A percentile compares a stretch with the other conserved stretches of the same genome.
Evolutionary conservation across 2,113 vertebrate species (phyloP).

Genomic region (Tragelaphus scriptus): DNA sequence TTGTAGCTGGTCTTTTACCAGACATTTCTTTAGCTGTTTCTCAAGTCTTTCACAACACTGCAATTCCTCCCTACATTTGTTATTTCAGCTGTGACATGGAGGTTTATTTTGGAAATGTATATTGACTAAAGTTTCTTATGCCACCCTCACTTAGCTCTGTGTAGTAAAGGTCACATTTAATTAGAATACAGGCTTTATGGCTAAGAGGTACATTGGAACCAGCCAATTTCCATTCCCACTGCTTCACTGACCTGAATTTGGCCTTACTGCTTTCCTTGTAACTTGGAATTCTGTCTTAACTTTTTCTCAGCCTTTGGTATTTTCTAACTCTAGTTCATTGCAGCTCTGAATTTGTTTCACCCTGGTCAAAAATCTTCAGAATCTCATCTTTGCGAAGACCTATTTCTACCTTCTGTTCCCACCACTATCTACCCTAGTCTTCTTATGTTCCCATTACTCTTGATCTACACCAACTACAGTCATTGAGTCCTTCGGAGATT

Average conservation of each 20-base stretch:
- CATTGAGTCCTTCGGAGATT: not conserved
- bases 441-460: not conserved
- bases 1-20: not conserved
- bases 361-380: not conserved
- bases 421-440: not conserved
- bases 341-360: not conserved
- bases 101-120: constrained; percentile 42
- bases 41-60: not conserved
- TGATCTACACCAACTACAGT: not conserved
- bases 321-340: not conserved
- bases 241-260: not conserved
- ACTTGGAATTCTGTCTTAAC: not conserved
- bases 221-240: not conserved
- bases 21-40: not conserved
- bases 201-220: not conserved
- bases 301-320: not conserved
- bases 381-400: not conserved
- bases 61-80: not conserved
- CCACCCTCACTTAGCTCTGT: not conserved
- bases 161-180: constrained; percentile 21
- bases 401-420: not conserved
- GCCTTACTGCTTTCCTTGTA: not conserved
- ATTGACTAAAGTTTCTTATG: constrained; percentile 16
- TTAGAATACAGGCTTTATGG: constrained; percentile 19
- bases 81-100: constrained; percentile 47